Percentiles rank a stretch among this genome's conserved stretches.
phyloP scores from a whole-genome alignment of 2,797 vertebrate species.

The Lagorchestes hirsutus region DNA sequence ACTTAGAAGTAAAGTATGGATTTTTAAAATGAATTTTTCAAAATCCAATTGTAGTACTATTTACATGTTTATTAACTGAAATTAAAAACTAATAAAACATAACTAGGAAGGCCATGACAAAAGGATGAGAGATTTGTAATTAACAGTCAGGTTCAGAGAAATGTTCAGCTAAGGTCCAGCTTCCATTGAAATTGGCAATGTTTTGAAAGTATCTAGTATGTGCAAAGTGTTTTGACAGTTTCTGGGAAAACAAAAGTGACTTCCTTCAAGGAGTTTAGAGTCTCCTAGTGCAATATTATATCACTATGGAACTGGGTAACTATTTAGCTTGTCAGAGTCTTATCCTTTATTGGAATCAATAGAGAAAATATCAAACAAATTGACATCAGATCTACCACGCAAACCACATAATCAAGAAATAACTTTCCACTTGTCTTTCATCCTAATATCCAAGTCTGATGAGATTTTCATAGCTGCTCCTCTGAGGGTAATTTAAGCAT shows the following conservation, averaged over 20 bases:
- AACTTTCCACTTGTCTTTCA: neutral
- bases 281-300: neutral
- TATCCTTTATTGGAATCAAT: neutral
- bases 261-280: neutral
- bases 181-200: neutral
- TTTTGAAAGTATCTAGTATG: neutral
- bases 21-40: neutral
- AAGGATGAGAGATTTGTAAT: neutral
- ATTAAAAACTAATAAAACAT: neutral
- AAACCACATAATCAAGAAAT: neutral
- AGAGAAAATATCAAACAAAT: neutral
- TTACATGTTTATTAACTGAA: neutral
- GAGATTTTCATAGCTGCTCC: neutral
- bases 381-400: neutral
- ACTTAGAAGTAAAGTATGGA: neutral
- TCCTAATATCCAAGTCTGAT: neutral
- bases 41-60: neutral
- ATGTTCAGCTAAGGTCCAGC: neutral
- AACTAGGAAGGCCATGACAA: neutral
- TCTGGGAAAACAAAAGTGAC: neutral
- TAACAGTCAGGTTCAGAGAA: neutral
- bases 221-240: neutral
- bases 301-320: neutral
- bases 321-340: neutral
- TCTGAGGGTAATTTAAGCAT: slow-evolving; percentile 16